Evolutionary conservation across 2,888 invertebrate species (phyloP), one percentile per base, ranked within the genome.

Genomic region (Leptinotarsa juncta): DNA sequence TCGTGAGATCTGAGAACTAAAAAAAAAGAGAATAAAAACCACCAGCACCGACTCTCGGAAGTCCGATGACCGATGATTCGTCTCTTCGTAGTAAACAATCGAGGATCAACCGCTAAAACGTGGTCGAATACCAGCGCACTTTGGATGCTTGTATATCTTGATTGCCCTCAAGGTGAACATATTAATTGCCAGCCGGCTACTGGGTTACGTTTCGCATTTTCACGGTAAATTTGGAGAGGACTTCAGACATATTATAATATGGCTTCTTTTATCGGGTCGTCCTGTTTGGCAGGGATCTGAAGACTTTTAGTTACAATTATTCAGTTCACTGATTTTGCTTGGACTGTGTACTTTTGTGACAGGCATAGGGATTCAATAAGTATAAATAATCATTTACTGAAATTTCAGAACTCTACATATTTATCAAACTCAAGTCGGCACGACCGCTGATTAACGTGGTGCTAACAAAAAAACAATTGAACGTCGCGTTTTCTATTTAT

Each of bases 31-130:
- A 62, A n/a, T 32, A 62, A 15, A 62, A 7, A 62, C 26, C 15
- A 10, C 62, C 10, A 16, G 42, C 62, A 32, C 32, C 62, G 62
- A 70, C 77, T 79, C 79, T 80, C 80, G 81, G 80, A 80, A 81
- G 80, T 80, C 73, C 81, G 80, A 62, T 79, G 81, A 81, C 73
- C 81, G 79, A 60, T 80, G 80, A 81, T 80, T 81, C 71, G 75
- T 26, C 62, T 69, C 23, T 77, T 75, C 76, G 77, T 80, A 81
- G 81, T 81, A 80, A 81, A 80, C 79, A 79, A 79, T 76, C 74
- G 67, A 71, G 75, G 67, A 72, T 76, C 70, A 57, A 60, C 73
- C 72, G 71, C 77, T 72, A 73, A 72, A 75, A 77, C 67, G 71
- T 75, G 71, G 75, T 69, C 48, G 69, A 48, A 69, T 57, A 69